Evolutionary conservation across 2,113 vertebrate species (phyloP), one percentile per base, ranked within the genome.

Genomic region (Oncorhynchus keta): DNA sequence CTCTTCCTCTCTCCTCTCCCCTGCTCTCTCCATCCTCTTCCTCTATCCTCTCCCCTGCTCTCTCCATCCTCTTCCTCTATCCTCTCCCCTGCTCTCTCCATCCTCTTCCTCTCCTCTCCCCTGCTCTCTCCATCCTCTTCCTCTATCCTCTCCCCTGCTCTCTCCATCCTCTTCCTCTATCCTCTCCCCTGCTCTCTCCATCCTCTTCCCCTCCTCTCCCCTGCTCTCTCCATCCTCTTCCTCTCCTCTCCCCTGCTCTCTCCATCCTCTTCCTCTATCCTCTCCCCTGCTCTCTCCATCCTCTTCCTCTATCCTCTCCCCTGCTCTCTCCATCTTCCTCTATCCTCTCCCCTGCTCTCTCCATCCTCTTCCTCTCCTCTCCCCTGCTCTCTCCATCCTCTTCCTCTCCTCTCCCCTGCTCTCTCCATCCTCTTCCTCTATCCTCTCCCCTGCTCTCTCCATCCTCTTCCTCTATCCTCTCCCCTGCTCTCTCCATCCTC

Each of bases 331-430:
- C 24, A 24, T 24, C 24, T 24, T 24, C 24, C 24, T 24, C 24
- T 24, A 24, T 24, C 24, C 24, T 24, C 24, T 24, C 24, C 24
- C 48, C 1, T 89, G 86, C n/a, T 75, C 68, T 20, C 49, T 78
- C 73, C 6, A 57, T 55, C 73, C 77, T 69, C n/a, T 7, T 39
- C 35, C 35, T 3, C 49, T 39, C 7, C 49, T 24, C 24, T 51
- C 83, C 8, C 80, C 1, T 89, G 87, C n/a, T 75, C 71, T 20
- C 57, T 78, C 73, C 7, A 57, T 55, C 71, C 76, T 69, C n/a
- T 7, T 39, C 35, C 35, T 39, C 7, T 7, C 13, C 13, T 3
- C 49, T 51, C 83, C 8, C 80, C 1, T 89, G 87, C n/a, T 75
- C 71, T 20, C 57, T 76, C 24, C 24, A 24, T 24, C 24, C 24